phyloP scores from a whole-genome alignment of 2,113 vertebrate genomes.

The Mormyrus iriodes region DNA sequence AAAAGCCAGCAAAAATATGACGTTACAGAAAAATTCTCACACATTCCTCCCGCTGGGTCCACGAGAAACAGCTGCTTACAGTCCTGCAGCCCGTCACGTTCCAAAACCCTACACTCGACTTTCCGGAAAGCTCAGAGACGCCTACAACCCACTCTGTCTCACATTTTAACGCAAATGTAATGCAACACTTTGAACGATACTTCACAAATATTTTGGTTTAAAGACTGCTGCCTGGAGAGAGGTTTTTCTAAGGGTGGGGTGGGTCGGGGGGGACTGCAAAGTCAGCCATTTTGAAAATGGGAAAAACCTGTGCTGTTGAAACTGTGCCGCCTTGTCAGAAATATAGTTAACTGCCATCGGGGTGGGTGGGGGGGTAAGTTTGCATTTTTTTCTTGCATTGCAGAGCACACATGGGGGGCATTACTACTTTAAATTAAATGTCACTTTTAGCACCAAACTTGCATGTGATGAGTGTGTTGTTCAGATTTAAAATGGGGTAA shows the following conservation, averaged over 20 bases:
- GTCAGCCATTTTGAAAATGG: slow-evolving; percentile 42
- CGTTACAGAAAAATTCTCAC: slow-evolving; percentile 49
- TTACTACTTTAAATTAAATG: slow-evolving; percentile 30
- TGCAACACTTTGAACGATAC: slow-evolving; percentile 50
- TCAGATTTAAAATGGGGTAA: slow-evolving; percentile 50
- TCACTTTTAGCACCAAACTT: slow-evolving; percentile 59
- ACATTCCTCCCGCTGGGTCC: slow-evolving; percentile 32
- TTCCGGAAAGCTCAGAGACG: slow-evolving; percentile 8
- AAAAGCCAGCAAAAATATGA: slow-evolving; percentile 55
- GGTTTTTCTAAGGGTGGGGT: slow-evolving; percentile 40
- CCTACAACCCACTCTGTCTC: slow-evolving; percentile 16
- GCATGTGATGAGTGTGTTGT: slow-evolving; percentile 39
- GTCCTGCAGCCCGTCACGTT: slow-evolving; percentile 31
- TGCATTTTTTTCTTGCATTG: slow-evolving; percentile 40
- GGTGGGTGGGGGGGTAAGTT: slow-evolving; percentile 31
- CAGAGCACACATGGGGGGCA: slow-evolving; percentile 35
- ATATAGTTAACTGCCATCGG: slow-evolving; percentile 25
- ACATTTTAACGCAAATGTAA: slow-evolving; percentile 41
- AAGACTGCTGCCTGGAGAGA: slow-evolving; percentile 45
- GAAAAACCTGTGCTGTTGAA: slow-evolving; percentile 27
- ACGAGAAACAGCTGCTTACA: slow-evolving; percentile 56
- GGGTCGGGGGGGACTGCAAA: slow-evolving; percentile 12
- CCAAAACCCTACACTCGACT: slow-evolving; percentile 20
- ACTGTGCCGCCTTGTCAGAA: slow-evolving; percentile 38
- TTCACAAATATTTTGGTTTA: slow-evolving; percentile 47